These are phyloP conservation scores for Chrysomela aeneicollis DNA, from an alignment of 2,888 invertebrate genomes.

Conservation along the genomic window DNA sequence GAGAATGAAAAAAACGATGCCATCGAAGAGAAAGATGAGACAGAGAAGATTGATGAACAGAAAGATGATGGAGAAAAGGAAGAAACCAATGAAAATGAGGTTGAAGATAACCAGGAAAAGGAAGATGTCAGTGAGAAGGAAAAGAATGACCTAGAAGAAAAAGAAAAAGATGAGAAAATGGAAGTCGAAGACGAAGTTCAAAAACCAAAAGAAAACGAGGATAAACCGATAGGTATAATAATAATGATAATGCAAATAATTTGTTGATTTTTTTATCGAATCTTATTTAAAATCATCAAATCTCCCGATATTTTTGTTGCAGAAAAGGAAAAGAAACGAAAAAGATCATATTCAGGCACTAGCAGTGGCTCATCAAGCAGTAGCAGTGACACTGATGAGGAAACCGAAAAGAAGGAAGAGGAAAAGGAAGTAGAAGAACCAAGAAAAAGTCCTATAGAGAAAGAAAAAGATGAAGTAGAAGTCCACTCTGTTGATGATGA, in stretches of 20 bases:
- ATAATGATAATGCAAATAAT: neutral
- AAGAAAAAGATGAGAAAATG: slow-evolving; percentile 23
- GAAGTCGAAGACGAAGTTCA: slow-evolving; percentile 17
- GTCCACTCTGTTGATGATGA: slow-evolving; percentile 63
- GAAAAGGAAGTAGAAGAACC: slow-evolving; percentile 45
- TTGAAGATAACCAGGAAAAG: slow-evolving; percentile 13
- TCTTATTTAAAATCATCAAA: too few relatives aligned
- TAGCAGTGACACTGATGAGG: slow-evolving; percentile 63
- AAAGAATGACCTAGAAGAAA: slow-evolving; percentile 44
- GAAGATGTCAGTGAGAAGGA: slow-evolving; percentile 39
- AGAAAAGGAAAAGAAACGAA: slow-evolving; percentile 57
- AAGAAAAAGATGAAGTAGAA: slow-evolving; percentile 55
- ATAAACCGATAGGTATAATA: slow-evolving; percentile 24
- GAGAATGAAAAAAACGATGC: slow-evolving; percentile 56
- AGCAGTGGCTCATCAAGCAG: slow-evolving; percentile 63
- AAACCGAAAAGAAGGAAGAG: slow-evolving; percentile 47
- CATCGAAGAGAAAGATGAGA: slow-evolving; percentile 40
- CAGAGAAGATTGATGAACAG: slow-evolving; percentile 35
- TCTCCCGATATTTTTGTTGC: slow-evolving; percentile 16
- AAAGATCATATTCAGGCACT: slow-evolving; percentile 64
- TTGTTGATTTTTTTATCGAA: too few relatives aligned
- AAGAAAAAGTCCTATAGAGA: slow-evolving; percentile 50
- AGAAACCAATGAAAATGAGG: neutral
- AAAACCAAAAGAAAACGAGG: slow-evolving; percentile 33
- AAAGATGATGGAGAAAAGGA: slow-evolving; percentile 53